These are phyloP conservation scores for Sapayoa aenigma DNA, from an alignment of 2,113 vertebrate genomes.

Conservation along the genomic window DNA sequence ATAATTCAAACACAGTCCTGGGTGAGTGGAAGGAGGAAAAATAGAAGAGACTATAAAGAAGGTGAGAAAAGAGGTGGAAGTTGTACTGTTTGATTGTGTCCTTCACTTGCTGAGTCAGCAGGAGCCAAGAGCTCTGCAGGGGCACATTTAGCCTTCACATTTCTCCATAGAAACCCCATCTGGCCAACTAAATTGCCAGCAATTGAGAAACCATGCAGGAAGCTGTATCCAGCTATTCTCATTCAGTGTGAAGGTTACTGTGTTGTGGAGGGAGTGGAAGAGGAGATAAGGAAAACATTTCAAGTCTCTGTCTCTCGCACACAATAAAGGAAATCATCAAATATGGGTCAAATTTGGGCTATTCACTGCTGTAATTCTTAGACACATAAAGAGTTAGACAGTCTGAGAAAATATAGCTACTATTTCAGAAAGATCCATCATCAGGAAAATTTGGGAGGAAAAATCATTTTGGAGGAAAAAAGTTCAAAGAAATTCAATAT, in stretches of 20 bases:
- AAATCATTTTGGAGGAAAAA: not conserved
- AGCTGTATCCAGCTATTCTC: slow-evolving; percentile 57
- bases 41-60: not conserved
- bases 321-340: not conserved
- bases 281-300: not conserved
- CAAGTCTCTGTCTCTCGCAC: not conserved
- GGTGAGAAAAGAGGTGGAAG: not conserved
- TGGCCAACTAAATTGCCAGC: slow-evolving; percentile 48
- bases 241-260: slow-evolving; percentile 53
- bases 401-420: not conserved
- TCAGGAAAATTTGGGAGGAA: not conserved
- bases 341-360: not conserved
- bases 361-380: not conserved
- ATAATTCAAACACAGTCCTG: not conserved
- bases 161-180: slow-evolving; percentile 48
- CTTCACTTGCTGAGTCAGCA: slow-evolving; percentile 46
- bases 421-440: not conserved
- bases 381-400: not conserved
- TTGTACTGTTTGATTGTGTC: not conserved
- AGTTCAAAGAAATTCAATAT: not conserved
- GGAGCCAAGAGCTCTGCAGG: slow-evolving; percentile 38
- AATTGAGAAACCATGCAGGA: slow-evolving; percentile 50
- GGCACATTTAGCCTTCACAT: slow-evolving; percentile 35
- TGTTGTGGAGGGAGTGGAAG: not conserved
- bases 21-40: not conserved